Base-by-base conservation (phyloP, 2,797 vertebrate species). In the Atherinosoma microstoma region DNA sequence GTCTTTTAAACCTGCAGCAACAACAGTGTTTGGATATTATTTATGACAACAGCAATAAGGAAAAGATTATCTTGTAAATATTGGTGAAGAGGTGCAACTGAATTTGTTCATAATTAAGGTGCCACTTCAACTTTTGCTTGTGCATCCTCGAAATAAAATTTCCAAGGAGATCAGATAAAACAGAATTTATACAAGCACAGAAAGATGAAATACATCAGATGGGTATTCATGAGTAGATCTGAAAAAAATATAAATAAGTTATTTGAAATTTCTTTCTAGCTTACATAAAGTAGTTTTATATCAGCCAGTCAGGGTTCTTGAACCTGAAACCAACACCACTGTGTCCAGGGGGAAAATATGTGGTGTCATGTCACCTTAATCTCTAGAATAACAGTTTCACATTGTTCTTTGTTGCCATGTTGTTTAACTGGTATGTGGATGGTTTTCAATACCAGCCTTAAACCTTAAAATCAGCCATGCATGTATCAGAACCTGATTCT, bases 341-440 rank as follows among this genome's bases (percentile, higher is more conserved):
- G 51, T 68, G 8, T 78, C 61, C 49, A 76, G 1, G 53, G 24
- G 24, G 51, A 15, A 56, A 84, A 40, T 76, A 80, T 83, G 30
- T 63, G 40, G 54, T 78, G 58, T 86, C 76, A 72, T 76, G 63
- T 70, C 81, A 73, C 64, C 58, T 71, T 69, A 83, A 83, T 76
- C 69, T 73, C 15, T 54, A 67, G 42, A 76, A 70, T 27, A 80
- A 87, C 78, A 58, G 75, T 69, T 24, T 63, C 54, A 38, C 67
- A 73, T 86, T 89, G 84, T 89, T 80, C 68, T 58, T 64, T 66
- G 73, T 92, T 88, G 75, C 73, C 27, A 27, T 47, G 83, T 67
- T 73, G 20, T 70, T 79, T 45, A 71, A 18, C 27, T 87, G 80
- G 80, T 67, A 83, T 85, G 83, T 79, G 66, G 59, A 83, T 27